These are phyloP conservation scores for Eulemur mongoz DNA, from an alignment of 2,797 vertebrate species.

Conservation along the genomic window DNA sequence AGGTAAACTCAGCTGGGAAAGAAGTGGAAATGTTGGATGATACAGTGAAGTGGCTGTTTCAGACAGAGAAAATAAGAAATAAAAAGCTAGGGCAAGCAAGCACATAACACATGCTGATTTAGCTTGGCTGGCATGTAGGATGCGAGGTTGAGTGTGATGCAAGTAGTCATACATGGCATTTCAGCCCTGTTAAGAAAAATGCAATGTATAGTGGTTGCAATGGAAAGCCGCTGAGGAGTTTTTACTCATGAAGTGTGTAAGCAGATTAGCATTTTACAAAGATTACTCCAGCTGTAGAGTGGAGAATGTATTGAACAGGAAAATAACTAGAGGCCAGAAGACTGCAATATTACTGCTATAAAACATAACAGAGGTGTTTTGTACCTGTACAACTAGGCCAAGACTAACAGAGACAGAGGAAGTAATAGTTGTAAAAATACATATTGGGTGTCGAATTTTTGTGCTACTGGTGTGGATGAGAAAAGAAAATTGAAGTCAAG, in stretches of 20 bases:
- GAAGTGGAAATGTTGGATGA: background rate
- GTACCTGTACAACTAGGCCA: background rate
- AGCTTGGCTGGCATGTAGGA: fast-evolving
- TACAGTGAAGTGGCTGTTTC: background rate
- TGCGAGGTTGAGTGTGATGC: background rate
- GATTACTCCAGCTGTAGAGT: background rate
- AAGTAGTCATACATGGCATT: background rate
- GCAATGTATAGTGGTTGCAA: background rate
- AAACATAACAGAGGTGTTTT: background rate
- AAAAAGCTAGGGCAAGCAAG: background rate
- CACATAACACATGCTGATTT: background rate
- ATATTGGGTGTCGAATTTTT: background rate
- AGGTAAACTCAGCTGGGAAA: background rate
- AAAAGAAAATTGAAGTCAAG: background rate
- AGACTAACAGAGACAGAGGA: background rate
- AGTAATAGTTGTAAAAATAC: background rate
- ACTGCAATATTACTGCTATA: background rate
- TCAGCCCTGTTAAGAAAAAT: background rate
- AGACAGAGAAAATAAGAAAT: background rate
- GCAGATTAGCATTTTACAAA: background rate
- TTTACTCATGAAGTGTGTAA: background rate
- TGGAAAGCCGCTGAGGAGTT: background rate
- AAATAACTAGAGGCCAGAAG: background rate
- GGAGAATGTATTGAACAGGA: background rate
- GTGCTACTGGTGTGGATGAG: background rate